phyloP scores from a whole-genome alignment of 2,113 vertebrate genomes.

The Synodontis membranacea region DNA sequence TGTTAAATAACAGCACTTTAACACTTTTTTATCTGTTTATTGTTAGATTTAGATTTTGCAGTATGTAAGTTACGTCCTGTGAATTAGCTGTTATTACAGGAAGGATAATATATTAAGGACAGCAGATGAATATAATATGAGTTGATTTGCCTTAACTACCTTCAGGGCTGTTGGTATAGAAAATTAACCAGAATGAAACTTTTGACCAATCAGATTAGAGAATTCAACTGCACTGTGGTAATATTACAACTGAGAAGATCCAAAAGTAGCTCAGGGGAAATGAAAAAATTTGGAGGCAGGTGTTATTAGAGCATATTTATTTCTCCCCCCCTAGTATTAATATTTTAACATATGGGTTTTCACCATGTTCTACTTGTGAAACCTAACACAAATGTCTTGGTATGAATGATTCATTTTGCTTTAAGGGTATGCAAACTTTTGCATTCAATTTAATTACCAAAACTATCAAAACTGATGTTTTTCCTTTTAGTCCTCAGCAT shows the following conservation, averaged over 20 bases:
- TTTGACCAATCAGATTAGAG: neutral
- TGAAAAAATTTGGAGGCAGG: neutral
- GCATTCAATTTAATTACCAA: neutral
- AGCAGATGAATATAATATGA: neutral
- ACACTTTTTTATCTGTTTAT: neutral
- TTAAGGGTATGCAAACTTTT: neutral
- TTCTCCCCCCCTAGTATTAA: neutral
- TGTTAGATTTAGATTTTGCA: neutral
- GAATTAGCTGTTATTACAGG: neutral
- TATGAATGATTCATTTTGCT: neutral
- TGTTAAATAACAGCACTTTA: neutral
- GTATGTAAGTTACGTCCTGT: neutral
- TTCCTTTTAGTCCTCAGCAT: neutral
- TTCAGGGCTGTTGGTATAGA: neutral
- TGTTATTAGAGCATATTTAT: neutral
- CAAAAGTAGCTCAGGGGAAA: neutral
- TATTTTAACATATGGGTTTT: neutral
- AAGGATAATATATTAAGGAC: neutral
- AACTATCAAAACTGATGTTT: neutral
- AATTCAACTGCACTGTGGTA: neutral
- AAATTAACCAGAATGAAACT: neutral
- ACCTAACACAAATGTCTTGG: neutral
- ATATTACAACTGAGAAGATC: neutral
- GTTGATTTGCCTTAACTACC: neutral
- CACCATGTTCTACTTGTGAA: neutral